Evolutionary conservation across 2,888 invertebrate species (phyloP).

Genomic region (Ashinkailepas kermadecensis): DNA sequence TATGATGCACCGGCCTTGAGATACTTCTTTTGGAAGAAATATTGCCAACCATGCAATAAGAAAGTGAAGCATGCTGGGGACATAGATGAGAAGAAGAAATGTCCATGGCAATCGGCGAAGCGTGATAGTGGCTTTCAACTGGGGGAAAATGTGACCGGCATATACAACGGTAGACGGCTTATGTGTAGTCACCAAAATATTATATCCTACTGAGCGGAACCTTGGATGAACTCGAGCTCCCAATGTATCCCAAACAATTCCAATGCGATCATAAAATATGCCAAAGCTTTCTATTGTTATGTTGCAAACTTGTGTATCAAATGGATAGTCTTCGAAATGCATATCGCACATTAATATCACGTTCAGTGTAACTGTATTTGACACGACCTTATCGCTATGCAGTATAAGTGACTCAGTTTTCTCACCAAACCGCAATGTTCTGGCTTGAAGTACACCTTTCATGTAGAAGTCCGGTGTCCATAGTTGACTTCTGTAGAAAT

Average conservation of each 20-base stretch:
- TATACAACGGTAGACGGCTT: not conserved
- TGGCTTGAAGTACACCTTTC: not conserved
- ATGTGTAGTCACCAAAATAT: not conserved
- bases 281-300: not conserved
- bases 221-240: not conserved
- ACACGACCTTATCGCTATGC: not conserved
- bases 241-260: not conserved
- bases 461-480: constrained; percentile 8
- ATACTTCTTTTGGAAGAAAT: not conserved
- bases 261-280: not conserved
- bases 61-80: not conserved
- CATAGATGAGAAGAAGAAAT: not conserved
- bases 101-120: not conserved
- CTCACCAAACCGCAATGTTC: not conserved
- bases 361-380: not conserved
- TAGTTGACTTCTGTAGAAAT: not conserved
- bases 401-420: not conserved
- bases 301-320: not conserved
- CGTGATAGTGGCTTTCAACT: not conserved
- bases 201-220: not conserved
- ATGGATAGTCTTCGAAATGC: not conserved
- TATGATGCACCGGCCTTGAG: not conserved
- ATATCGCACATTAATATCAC: not conserved
- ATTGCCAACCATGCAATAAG: not conserved
- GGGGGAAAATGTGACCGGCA: not conserved